A percentile compares a stretch with the other conserved stretches of the same genome.
phyloP scores from a whole-genome alignment of 2,888 invertebrate species.

The Lycophotia porphyrea region DNA sequence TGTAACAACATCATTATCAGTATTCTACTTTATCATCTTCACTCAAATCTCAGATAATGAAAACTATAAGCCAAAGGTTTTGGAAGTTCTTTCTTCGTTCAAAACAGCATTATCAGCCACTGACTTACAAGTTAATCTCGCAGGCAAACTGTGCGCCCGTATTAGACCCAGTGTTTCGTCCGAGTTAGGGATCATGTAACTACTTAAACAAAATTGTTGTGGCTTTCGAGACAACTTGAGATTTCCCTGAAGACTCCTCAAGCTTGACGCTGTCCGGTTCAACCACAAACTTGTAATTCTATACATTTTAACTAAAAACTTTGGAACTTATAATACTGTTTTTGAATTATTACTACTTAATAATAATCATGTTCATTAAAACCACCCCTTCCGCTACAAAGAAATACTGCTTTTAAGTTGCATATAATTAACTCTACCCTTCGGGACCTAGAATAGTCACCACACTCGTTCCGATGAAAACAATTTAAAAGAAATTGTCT shows the following conservation, averaged over 20 bases:
- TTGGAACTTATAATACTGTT: not conserved
- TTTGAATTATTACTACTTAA: not conserved
- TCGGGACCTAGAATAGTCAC: too few relatives aligned
- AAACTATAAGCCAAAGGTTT: not conserved
- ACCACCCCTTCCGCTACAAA: not conserved
- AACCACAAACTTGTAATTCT: conserved; percentile 18
- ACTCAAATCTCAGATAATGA: not conserved
- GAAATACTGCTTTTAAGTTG: not conserved
- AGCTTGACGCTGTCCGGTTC: conserved; percentile 3
- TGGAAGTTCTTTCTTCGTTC: not conserved
- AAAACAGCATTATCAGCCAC: not conserved
- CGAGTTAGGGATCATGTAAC: conserved; percentile 8
- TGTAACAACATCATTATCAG: conserved; percentile 13
- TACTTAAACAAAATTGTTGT: conserved; percentile 41
- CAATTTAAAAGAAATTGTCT: conserved; percentile 25
- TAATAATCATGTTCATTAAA: not conserved
- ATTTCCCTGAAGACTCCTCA: conserved; percentile 31
- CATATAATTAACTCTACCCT: not conserved
- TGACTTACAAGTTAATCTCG: not conserved
- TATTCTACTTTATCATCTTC: not conserved
- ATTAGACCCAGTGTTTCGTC: conserved; percentile 7
- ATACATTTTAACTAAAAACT: conserved; percentile 20
- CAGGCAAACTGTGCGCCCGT: not conserved
- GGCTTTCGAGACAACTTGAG: conserved; percentile 30
- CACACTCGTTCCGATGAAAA: not conserved